Percentiles rank a stretch among this genome's conserved stretches.
Evolutionary conservation across 2,888 invertebrate species (phyloP).

Genomic region (Dryadula phaetusa): DNA sequence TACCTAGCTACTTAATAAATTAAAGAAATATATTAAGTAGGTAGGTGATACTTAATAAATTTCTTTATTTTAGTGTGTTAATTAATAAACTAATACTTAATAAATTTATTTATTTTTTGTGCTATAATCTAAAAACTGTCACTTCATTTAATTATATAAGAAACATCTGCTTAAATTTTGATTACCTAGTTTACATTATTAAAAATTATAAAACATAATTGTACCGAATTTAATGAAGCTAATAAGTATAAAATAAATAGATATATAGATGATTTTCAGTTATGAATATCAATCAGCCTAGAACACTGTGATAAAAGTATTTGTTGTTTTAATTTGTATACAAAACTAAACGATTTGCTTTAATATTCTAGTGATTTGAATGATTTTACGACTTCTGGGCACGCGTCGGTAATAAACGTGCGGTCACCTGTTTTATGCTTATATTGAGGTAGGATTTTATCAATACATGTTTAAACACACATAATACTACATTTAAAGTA

Average conservation of each 20-base stretch:
- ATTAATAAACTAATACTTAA: too few relatives aligned
- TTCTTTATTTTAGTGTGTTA: not conserved
- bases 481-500: constrained; percentile 22
- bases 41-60: too few relatives aligned
- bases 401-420: constrained; percentile 76
- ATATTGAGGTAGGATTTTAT: constrained; percentile 41
- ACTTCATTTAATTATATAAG: not conserved
- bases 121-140: not conserved
- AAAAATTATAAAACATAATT: not conserved
- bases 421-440: constrained; percentile 75
- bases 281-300: too few relatives aligned
- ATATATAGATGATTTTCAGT: too few relatives aligned
- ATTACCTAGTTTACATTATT: not conserved
- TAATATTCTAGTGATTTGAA: constrained; percentile 39
- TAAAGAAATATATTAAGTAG: too few relatives aligned
- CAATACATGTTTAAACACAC: constrained; percentile 30
- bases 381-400: constrained; percentile 61
- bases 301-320: constrained; percentile 9
- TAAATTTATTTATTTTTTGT: not conserved
- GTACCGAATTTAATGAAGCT: too few relatives aligned
- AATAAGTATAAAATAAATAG: too few relatives aligned
- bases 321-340: constrained; percentile 32
- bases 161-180: not conserved
- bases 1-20: not conserved
- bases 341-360: constrained; percentile 42